phyloP scores from a whole-genome alignment of 2,797 vertebrate species.

The Spea hammondii region DNA sequence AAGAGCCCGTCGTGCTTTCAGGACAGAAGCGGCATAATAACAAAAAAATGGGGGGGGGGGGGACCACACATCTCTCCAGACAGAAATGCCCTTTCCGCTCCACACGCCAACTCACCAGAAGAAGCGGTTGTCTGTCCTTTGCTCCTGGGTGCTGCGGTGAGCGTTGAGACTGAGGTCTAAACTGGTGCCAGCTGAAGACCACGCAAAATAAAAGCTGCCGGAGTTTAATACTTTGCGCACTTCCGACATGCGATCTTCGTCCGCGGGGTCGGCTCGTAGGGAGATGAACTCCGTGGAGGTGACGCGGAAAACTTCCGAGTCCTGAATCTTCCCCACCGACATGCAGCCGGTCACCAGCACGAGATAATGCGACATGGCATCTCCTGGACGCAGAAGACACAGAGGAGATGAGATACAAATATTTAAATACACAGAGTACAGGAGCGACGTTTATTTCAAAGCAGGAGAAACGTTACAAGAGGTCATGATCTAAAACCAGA shows the following conservation, averaged over 20 bases:
- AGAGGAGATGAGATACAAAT: no score
- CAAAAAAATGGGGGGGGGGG: no score
- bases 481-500: no score
- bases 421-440: no score
- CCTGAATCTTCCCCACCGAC: slow-evolving; percentile 96
- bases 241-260: slow-evolving; percentile 91
- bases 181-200: slow-evolving; percentile 86
- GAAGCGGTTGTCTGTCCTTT: slow-evolving; percentile 92
- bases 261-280: slow-evolving; percentile 79
- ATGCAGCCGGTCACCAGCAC: slow-evolving; percentile 96
- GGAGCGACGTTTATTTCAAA: no score
- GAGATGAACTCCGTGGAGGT: slow-evolving; percentile 96
- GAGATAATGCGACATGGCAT: slow-evolving; percentile 89
- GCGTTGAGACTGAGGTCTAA: slow-evolving; percentile 94
- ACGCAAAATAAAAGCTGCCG: slow-evolving; percentile 95
- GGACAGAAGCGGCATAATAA: no score
- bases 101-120: slow-evolving; percentile 88
- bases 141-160: slow-evolving; percentile 87
- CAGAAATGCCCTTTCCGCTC: no score
- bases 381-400: no score
- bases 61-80: no score
- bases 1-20: no score
- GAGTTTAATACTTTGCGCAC: slow-evolving; percentile 94
- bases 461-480: no score
- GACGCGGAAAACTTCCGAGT: slow-evolving; percentile 95